Base-by-base conservation (phyloP, 2,888 invertebrate genomes). In the Scelioninae gen. 2 region DNA sequence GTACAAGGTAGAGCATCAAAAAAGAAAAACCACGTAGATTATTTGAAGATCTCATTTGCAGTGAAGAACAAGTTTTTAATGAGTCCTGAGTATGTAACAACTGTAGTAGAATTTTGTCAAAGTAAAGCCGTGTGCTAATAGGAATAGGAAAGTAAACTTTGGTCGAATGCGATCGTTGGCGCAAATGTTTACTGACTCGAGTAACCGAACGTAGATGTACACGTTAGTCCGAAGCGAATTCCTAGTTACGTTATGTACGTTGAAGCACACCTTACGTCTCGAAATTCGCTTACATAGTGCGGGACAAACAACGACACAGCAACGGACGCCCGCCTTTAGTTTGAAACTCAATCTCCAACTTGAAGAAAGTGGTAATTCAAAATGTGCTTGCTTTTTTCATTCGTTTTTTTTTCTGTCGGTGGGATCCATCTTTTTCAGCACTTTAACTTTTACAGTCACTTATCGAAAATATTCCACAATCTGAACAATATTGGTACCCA, bases 81-180 rank as follows among this genome's bases (percentile, higher is more conserved):
- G 71, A 71, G 41, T 31, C 45, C 35, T 18, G 41, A 31, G 53
- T 53, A 37, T 65, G 65, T 72, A 65, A 53, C 65, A 60, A 65
- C 65, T 72, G 65, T 60, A 64, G 65, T 53, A 9, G 60, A 71
- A 67, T 80, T 81, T 79, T 74, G 76, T 76, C 77, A 65, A 53
- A 77, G 76, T 78, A 81, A 80, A 78, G 79, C 81, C 76, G 77
- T 76, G 77, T 78, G 79, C 76, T 75, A 76, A 78, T 78, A 77
- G 78, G 78, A 81, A 81, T 81, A 78, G 78, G 79, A 81, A 81
- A 79, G 82, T 80, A 82, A 82, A 82, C 78, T 77, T 73, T 41
- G 75, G 55, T 74, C 77, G 76, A 76, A 79, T 78, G 77, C 78
- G 80, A 80, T 81, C 78, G 76, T 76, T 71, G 75, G 79, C 74